These are phyloP conservation scores for Limosa lapponica DNA, from an alignment of 2,797 vertebrate species.

Conservation along the genomic window DNA sequence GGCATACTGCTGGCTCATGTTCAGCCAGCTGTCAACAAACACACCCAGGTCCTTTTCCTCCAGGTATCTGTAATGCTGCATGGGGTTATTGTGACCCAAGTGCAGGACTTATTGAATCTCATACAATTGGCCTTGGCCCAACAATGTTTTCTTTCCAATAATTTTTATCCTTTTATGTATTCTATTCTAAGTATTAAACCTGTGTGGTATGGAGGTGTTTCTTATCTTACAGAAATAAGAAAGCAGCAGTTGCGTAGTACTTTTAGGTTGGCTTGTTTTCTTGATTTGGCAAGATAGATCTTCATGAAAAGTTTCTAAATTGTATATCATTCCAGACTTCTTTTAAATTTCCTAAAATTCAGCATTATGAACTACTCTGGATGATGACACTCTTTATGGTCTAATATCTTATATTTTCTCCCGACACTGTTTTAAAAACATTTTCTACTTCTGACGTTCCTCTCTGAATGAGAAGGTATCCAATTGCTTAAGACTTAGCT, in stretches of 20 bases:
- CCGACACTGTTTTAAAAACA: not conserved
- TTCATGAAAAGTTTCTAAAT: not conserved
- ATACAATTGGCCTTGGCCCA: not conserved
- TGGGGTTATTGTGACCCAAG: not conserved
- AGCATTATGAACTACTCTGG: not conserved
- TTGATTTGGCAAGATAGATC: not conserved
- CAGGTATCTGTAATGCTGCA: rapidly evolving
- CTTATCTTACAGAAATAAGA: not conserved
- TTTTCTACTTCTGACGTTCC: not conserved
- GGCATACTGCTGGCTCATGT: not conserved
- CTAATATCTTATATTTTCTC: not conserved
- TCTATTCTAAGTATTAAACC: not conserved
- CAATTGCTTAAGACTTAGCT: not conserved
- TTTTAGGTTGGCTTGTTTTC: not conserved
- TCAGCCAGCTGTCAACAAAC: rapidly evolving
- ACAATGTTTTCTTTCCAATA: not conserved
- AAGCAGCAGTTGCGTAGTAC: not conserved
- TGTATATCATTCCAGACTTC: not conserved
- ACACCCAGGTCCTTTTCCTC: not conserved
- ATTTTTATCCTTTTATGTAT: not conserved
- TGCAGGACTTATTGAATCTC: not conserved
- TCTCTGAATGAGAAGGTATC: not conserved
- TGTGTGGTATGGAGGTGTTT: not conserved
- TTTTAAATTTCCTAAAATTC: not conserved
- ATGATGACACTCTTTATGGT: not conserved